These are phyloP conservation scores for Monodelphis domestica DNA, from an alignment of 2,797 vertebrate species.

Conservation along the genomic window DNA sequence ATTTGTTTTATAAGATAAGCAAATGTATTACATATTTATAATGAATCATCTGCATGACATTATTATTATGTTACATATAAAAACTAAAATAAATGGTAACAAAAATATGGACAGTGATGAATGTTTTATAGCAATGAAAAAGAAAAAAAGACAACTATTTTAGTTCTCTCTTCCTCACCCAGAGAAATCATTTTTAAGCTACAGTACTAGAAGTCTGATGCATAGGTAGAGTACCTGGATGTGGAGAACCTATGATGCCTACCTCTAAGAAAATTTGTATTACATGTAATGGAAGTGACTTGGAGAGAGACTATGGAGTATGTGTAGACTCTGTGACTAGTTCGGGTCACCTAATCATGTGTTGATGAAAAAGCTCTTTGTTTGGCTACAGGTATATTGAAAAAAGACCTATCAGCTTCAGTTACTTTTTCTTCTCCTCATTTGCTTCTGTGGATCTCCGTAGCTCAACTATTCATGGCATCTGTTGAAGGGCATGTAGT, in stretches of 20 bases:
- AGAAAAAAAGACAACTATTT: neutral
- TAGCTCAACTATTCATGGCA: neutral
- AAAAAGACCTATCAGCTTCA: neutral
- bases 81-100: too few species aligned
- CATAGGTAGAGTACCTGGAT: neutral
- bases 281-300: neutral
- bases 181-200: neutral
- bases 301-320: neutral
- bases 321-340: neutral
- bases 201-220: neutral
- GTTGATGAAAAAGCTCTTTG: neutral
- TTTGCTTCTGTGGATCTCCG: neutral
- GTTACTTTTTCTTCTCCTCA: neutral
- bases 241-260: neutral
- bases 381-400: neutral
- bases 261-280: neutral
- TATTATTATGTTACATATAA: too few species aligned
- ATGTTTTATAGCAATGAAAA: neutral
- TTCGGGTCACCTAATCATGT: neutral
- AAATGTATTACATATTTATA: too few species aligned
- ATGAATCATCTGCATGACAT: too few species aligned
- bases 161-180: neutral
- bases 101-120: neutral
- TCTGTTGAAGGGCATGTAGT: neutral
- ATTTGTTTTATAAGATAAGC: too few species aligned